A percentile compares a stretch with the other conserved stretches of the same genome.
Evolutionary conservation across 2,113 vertebrate genomes (phyloP).

Genomic region (Eubucco bourcierii): DNA sequence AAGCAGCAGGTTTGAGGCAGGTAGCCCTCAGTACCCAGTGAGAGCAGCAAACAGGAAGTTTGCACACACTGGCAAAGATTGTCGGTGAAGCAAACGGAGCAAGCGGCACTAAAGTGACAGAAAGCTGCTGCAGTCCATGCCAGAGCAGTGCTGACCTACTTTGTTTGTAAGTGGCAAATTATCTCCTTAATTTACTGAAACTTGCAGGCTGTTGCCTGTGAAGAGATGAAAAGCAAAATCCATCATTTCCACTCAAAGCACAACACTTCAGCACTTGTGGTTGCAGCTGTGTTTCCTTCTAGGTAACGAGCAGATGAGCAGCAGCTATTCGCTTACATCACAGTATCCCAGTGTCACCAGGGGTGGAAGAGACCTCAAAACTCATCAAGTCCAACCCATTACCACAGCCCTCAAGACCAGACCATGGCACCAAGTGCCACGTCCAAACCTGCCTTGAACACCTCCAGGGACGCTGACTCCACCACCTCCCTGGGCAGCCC

Average conservation of each 20-base stretch:
- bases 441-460: too few species aligned
- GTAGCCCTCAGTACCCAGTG: rapidly evolving
- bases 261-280: not conserved
- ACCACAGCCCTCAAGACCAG: too few species aligned
- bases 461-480: too few species aligned
- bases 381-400: too few species aligned
- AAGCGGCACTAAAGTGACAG: not conserved
- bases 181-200: not conserved
- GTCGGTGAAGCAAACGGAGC: rapidly evolving
- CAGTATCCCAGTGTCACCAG: too few species aligned
- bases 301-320: not conserved
- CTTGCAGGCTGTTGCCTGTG: not conserved
- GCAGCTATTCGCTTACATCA: too few species aligned
- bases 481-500: too few species aligned
- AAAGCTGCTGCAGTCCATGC: not conserved
- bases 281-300: not conserved
- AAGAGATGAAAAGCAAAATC: slow-evolving; percentile 6
- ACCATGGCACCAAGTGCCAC: too few species aligned
- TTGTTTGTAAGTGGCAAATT: not conserved
- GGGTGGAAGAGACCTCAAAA: too few species aligned
- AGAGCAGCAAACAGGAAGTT: not conserved
- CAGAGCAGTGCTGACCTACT: not conserved
- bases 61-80: rapidly evolving
- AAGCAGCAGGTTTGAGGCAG: rapidly evolving
- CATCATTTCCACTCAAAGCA: not conserved